Conservation (phyloP, 2,797 vertebrate genomes). For the Pagetopsis macropterus region DNA sequence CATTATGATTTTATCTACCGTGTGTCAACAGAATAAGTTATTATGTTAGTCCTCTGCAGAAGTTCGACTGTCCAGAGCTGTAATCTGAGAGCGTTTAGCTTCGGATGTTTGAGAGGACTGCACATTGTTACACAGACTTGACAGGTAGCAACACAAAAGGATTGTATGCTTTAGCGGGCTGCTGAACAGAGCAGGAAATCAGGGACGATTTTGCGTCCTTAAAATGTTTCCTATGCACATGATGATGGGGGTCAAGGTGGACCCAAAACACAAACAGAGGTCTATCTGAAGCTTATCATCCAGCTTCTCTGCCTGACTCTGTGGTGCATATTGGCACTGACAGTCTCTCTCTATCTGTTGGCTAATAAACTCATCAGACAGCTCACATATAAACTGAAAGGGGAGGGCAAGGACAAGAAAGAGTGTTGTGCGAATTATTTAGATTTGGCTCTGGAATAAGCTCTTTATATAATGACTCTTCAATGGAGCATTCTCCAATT, state of each 20-base stretch:
- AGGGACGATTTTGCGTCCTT: slow-evolving; percentile 43
- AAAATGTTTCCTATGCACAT: slow-evolving; percentile 60
- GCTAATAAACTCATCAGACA: slow-evolving; percentile 43
- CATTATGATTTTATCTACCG: slow-evolving; percentile 27
- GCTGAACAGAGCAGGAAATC: slow-evolving; percentile 57
- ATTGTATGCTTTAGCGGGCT: slow-evolving; percentile 44
- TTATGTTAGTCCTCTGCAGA: slow-evolving; percentile 13
- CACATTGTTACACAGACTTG: slow-evolving; percentile 63
- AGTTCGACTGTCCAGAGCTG: slow-evolving; percentile 19
- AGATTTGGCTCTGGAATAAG: not conserved
- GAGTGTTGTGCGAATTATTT: not conserved
- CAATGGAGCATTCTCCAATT: slow-evolving; percentile 18
- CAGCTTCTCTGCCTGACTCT: slow-evolving; percentile 53
- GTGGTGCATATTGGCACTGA: slow-evolving; percentile 43
- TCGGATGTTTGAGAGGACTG: slow-evolving; percentile 58
- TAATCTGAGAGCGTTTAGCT: slow-evolving; percentile 56
- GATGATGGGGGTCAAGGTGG: slow-evolving; percentile 8
- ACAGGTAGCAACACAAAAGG: slow-evolving; percentile 60
- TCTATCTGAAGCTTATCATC: slow-evolving; percentile 68
- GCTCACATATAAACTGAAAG: slow-evolving; percentile 41
- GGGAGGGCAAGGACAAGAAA: not conserved
- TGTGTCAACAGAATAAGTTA: slow-evolving; percentile 35
- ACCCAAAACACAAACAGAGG: slow-evolving; percentile 61
- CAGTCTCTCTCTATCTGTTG: slow-evolving; percentile 46
- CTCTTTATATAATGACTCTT: slow-evolving; percentile 21